Base-by-base conservation (phyloP, 2,888 invertebrate species). In the Agrypnus murinus region DNA sequence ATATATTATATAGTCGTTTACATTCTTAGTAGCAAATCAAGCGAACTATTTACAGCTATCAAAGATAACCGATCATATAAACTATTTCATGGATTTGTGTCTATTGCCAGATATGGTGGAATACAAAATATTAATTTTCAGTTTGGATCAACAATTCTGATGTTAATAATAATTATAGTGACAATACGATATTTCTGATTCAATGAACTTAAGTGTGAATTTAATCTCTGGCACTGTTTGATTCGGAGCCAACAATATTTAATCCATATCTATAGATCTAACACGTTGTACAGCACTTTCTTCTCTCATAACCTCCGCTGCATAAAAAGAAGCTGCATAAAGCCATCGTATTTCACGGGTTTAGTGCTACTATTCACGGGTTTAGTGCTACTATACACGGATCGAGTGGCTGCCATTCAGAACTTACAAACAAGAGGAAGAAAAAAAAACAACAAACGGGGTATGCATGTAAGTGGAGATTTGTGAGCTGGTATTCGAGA, bases 161-260 rank as follows among this genome's bases (percentile, higher is more conserved):
- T 5, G 25, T 25, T 25, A 25, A 25, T 25, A 25, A 25, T 25
- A 58, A 58, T 34, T 9, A 55, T 43, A 58, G 40, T 43, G 12
- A 19, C 25, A 10, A n/a, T 7, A 14, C 31, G 58, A 40, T 25
- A 25, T 43, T 46, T 58, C 40, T 15, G 40, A 43, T 31, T 58
- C 58, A 43, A 31, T 58, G 58, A 58, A 58, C 58, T n/a, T 43
- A 31, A 58, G 58, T 58, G 40, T 25, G 58, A 58, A 36, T 58
- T 43, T 58, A 55, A 36, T 36, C 55, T 34, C 43, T 31, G 43
- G 43, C 19, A 12, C 43, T 25, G 58, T 14, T 40, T 25, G 43
- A 40, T 58, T 36, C 43, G 25, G 36, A 57, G 58, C 58, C 58
- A 58, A 43, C 10, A 58, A 34, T 40, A 58, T 31, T 25, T 58